Base-by-base conservation (phyloP, 2,113 vertebrate species). In the Toxostoma redivivum region DNA sequence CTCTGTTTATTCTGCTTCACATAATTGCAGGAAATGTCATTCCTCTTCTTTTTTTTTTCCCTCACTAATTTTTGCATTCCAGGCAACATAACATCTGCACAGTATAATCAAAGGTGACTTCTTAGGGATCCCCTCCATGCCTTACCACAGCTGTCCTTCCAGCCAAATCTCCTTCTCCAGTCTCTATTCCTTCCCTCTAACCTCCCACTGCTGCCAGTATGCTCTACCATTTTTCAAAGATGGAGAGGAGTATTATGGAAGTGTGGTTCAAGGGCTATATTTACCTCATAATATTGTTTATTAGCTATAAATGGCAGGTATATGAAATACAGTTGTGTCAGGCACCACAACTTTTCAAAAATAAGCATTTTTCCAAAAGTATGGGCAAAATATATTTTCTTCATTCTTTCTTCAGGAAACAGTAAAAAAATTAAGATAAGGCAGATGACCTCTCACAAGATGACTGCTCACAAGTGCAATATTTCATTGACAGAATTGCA, bases 271-370 rank as follows among this genome's bases (percentile, higher is more conserved):
- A 58, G 11, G 14, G 8, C 44, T 73, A 22, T 3, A 60, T 94
- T 86, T 77, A 54, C 58, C 37, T 12, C 12, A 40, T 18, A 70
- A 60, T 69, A 42, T 15, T 11, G 1, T 27, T 64, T 66, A 45
- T 51, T 81, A 81, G 21, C 33, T 77, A 11, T 31, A 69, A 92
- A 47, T 51, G 45, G 21, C 48, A 78, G 33, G 25, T 80, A 54
- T 61, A 51, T 44, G 56, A 96, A 94, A 97, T 70, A 54, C 3
- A 25, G 12, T 65, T 79, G 14, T 70, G 21, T 88, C 60, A 58
- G 42, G 31, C 15, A 53, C 33, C 28, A 48, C 18, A 78, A 58
- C 45, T 67, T 92, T 85, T 77, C 30, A 80, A 70, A 94, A 4
- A 10, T 12, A 76, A 57, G 4, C 12, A 67, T 38, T 31, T 18